A percentile compares a stretch with the other conserved stretches of the same genome.
phyloP scores from a whole-genome alignment of 1,140 invertebrate genomes.

The Dermatophagoides farinae region DNA sequence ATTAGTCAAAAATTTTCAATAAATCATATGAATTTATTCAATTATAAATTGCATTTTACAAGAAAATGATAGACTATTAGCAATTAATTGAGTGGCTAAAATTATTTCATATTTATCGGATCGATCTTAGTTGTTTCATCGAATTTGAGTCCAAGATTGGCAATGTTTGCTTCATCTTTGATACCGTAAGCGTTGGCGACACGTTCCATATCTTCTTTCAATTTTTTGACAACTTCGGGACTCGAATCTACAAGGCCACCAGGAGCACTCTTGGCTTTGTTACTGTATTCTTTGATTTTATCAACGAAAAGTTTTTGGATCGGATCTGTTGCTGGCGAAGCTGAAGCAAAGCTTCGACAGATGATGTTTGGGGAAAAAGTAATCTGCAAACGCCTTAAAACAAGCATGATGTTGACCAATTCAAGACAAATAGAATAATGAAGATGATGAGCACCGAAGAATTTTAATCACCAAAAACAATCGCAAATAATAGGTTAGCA shows the following conservation, averaged over 20 bases:
- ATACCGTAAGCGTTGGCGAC: not conserved
- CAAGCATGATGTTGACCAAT: not conserved
- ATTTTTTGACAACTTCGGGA: not conserved
- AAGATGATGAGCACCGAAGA: not conserved
- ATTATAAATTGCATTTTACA: not conserved
- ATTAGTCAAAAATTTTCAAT: not conserved
- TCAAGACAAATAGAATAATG: not conserved
- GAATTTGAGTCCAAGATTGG: constrained; percentile 8
- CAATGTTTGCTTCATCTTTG: not conserved
- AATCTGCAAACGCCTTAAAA: not conserved
- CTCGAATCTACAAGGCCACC: constrained; percentile 10
- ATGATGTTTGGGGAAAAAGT: not conserved
- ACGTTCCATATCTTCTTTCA: constrained; percentile 12
- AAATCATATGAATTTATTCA: not conserved
- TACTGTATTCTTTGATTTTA: constrained; percentile 70
- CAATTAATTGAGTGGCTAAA: not conserved
- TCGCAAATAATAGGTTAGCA: too few relatives aligned
- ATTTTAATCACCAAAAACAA: too few relatives aligned
- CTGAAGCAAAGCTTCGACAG: not conserved
- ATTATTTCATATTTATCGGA: constrained; percentile 2
- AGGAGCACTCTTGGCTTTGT: constrained; percentile 27
- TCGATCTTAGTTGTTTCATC: constrained; percentile 2
- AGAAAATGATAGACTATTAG: not conserved
- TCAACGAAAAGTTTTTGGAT: constrained; percentile 83
- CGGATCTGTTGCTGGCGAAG: constrained; percentile 40